These are phyloP conservation scores for Diacarnus erythraeanus DNA, from an alignment of 37 sponge, comb jelly and placozoan genomes.

Conservation along the genomic window DNA sequence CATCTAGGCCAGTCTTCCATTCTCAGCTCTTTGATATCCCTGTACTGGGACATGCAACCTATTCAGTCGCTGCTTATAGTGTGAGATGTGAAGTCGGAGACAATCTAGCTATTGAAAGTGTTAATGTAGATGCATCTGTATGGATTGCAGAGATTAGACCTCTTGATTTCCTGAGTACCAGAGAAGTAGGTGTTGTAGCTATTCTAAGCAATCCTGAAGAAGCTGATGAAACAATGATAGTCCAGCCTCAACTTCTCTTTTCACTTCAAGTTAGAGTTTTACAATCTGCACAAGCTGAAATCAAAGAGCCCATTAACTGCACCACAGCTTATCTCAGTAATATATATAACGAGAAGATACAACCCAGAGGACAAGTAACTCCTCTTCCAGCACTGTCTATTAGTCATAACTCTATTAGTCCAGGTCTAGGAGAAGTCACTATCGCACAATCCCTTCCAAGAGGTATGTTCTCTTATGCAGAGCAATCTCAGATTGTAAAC, in stretches of 20 bases:
- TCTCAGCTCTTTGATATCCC: conserved; percentile 47
- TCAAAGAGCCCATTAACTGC: conserved; percentile 34
- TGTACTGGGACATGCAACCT: conserved; percentile 47
- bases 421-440: conserved; percentile 21
- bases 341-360: conserved; percentile 66
- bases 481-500: conserved; percentile 71
- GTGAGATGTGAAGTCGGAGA: conserved; percentile 38
- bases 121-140: conserved; percentile 28
- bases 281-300: conserved; percentile 13
- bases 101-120: conserved; percentile 23
- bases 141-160: conserved; percentile 58
- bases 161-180: neutral
- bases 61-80: conserved; percentile 66
- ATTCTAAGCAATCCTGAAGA: conserved; percentile 58
- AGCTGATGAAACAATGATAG: neutral
- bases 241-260: conserved; percentile 31
- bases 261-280: conserved; percentile 30
- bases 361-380: conserved; percentile 33
- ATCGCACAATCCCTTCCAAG: conserved; percentile 17
- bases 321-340: conserved; percentile 53
- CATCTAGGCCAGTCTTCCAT: conserved; percentile 36
- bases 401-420: conserved; percentile 1
- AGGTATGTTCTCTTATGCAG: conserved; percentile 64
- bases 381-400: conserved; percentile 23
- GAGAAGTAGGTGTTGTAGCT: conserved; percentile 37